Evolutionary conservation across 2,888 invertebrate species (phyloP).

Genomic region (Harpalus rubripes): DNA sequence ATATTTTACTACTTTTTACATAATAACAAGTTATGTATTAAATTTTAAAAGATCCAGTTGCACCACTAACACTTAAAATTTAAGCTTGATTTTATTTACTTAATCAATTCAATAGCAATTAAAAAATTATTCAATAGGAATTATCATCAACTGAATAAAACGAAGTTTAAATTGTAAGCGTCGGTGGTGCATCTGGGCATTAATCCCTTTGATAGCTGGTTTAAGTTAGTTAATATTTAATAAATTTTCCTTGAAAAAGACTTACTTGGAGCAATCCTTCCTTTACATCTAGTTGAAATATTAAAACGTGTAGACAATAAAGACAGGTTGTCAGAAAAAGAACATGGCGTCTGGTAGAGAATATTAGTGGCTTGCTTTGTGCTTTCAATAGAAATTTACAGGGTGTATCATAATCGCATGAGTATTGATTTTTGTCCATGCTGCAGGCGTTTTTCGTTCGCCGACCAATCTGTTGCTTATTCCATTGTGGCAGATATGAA

Average conservation of each 20-base stretch:
- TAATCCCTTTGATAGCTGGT: too few relatives aligned
- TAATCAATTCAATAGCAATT: too few relatives aligned
- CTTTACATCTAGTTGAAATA: neutral
- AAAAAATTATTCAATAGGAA: too few relatives aligned
- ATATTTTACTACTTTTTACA: too few relatives aligned
- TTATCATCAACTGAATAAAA: too few relatives aligned
- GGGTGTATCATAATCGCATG: constrained; percentile 33
- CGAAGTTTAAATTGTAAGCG: too few relatives aligned
- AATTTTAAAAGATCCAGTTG: too few relatives aligned
- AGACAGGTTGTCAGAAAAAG: constrained; percentile 13
- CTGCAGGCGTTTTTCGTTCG: constrained; percentile 1
- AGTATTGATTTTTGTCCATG: constrained; percentile 32
- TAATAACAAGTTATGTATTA: too few relatives aligned
- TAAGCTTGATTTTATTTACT: too few relatives aligned
- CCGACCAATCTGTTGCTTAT: constrained; percentile 36
- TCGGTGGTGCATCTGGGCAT: too few relatives aligned
- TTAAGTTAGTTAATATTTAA: neutral
- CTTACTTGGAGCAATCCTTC: neutral
- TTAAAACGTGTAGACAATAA: neutral
- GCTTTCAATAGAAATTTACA: neutral
- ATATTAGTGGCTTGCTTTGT: constrained; percentile 9
- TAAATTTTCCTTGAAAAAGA: neutral
- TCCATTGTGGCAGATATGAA: constrained; percentile 23
- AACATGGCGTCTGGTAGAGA: neutral
- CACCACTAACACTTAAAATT: too few relatives aligned